These are phyloP conservation scores for Campopleginae sp. DNA, from an alignment of 2,888 invertebrate genomes.

Conservation along the genomic window DNA sequence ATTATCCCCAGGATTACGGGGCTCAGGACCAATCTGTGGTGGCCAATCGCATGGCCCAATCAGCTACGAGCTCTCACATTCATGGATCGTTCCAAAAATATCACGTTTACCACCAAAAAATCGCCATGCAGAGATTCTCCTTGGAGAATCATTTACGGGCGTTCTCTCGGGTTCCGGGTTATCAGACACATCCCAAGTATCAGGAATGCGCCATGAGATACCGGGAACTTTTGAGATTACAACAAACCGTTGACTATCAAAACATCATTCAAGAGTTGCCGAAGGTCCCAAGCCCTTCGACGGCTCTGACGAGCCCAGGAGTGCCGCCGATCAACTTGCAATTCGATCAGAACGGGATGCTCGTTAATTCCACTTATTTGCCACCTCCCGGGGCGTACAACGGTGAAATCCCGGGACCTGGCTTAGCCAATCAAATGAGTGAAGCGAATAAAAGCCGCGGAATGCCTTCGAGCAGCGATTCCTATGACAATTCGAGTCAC, in stretches of 20 bases:
- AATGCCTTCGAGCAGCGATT: slow-evolving; percentile 2
- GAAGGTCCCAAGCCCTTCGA: slow-evolving; percentile 68
- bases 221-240: slow-evolving; percentile 78
- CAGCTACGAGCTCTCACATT: slow-evolving; percentile 68
- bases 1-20: slow-evolving; percentile 72
- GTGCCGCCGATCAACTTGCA: slow-evolving; percentile 80
- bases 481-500: slow-evolving; percentile 64
- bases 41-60: slow-evolving; percentile 69
- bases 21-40: slow-evolving; percentile 62
- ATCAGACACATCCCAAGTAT: slow-evolving; percentile 81
- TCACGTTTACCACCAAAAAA: slow-evolving; percentile 78
- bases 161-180: slow-evolving; percentile 79
- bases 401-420: neutral
- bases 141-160: slow-evolving; percentile 80
- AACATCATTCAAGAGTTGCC: slow-evolving; percentile 76
- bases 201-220: slow-evolving; percentile 80
- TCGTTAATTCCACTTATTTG: slow-evolving; percentile 80
- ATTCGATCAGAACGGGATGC: slow-evolving; percentile 81
- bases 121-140: slow-evolving; percentile 79
- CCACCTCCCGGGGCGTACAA: slow-evolving; percentile 51
- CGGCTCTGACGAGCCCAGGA: neutral
- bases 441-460: neutral
- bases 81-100: slow-evolving; percentile 77
- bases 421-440: neutral
- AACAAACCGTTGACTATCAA: slow-evolving; percentile 79